These are phyloP conservation scores for Tachysurus vachellii DNA, from an alignment of 2,113 vertebrate genomes.

Conservation along the genomic window DNA sequence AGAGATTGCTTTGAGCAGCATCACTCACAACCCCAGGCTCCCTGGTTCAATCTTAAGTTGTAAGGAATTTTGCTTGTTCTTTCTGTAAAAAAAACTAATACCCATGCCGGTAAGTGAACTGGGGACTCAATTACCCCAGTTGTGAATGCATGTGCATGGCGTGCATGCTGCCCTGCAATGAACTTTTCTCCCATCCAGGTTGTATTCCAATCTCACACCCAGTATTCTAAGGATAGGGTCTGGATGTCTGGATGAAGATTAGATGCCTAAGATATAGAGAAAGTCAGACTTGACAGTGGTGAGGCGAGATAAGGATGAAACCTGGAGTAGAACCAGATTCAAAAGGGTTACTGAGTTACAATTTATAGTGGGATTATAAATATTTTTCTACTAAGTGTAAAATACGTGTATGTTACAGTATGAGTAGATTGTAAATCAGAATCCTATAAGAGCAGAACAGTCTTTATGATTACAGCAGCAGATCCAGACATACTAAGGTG, in stretches of 20 bases:
- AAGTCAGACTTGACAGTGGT: background rate
- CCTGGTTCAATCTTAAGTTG: background rate
- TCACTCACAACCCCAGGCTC: background rate
- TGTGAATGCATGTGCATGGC: background rate
- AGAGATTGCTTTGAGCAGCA: background rate
- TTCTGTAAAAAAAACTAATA: background rate
- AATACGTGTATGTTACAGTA: background rate
- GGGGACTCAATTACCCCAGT: background rate
- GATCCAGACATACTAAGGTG: background rate
- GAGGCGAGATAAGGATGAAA: background rate
- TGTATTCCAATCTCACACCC: background rate
- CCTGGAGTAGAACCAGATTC: background rate
- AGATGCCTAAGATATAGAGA: background rate
- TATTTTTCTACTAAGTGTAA: background rate
- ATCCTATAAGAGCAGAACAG: background rate
- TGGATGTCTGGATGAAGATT: background rate
- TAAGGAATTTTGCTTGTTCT: background rate
- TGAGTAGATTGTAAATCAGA: background rate
- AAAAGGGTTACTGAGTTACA: background rate
- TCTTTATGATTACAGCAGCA: background rate
- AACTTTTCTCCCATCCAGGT: background rate
- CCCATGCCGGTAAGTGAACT: background rate
- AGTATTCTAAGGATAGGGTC: background rate
- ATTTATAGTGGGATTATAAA: background rate
- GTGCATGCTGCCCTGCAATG: background rate